These are phyloP conservation scores for Pogonomyrmex californicus DNA, from an alignment of 1,140 invertebrate genomes.

Conservation along the genomic window DNA sequence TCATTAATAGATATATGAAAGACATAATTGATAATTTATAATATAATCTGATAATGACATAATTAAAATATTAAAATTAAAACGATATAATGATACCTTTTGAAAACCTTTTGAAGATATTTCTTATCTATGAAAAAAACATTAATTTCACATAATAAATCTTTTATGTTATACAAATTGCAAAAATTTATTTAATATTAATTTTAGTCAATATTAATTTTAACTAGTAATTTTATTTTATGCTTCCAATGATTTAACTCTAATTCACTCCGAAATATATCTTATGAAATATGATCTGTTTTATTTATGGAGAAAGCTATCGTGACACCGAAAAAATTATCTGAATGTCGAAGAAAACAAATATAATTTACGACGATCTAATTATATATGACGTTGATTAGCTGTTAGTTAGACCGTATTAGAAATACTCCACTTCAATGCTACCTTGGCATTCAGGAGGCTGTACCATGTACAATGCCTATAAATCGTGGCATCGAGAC, in stretches of 20 bases:
- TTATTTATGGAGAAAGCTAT: background rate
- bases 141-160: background rate
- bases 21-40: background rate
- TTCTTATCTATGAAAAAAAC: background rate
- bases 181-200: background rate
- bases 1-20: background rate
- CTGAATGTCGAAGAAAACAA: background rate
- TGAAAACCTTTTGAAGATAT: background rate
- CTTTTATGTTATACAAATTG: background rate
- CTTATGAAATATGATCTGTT: background rate
- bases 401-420: conserved; percentile 22
- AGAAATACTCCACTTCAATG: background rate
- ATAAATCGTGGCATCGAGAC: conserved; percentile 60
- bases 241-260: background rate
- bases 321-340: background rate
- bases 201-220: background rate
- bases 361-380: background rate
- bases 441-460: background rate
- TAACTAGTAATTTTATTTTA: background rate
- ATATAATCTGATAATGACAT: background rate
- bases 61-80: conserved; percentile 2
- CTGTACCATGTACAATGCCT: background rate
- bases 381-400: conserved; percentile 39
- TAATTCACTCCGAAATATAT: background rate
- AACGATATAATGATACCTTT: background rate